Conservation (phyloP, 2,888 invertebrate genomes). For the Metalampra italica region DNA sequence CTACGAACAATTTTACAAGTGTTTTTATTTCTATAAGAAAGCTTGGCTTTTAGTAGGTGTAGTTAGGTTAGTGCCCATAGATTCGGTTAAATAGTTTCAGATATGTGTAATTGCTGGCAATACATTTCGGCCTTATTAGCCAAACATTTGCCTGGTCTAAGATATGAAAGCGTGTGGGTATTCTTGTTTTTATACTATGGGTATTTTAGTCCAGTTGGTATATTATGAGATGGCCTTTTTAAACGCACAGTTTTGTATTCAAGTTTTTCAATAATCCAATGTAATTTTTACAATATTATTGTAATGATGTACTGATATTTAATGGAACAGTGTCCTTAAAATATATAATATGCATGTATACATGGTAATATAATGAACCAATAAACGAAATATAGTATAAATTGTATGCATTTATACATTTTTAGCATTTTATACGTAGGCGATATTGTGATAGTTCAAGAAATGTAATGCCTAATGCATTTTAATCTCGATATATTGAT, state of each 20-base stretch:
- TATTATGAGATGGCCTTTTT: constrained; percentile 24
- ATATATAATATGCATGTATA: constrained; percentile 17
- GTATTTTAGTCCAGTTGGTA: constrained; percentile 24
- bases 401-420: constrained; percentile 40
- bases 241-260: constrained; percentile 19
- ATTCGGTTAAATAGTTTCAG: constrained; percentile 1
- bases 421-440: constrained; percentile 53
- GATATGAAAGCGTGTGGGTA: not conserved
- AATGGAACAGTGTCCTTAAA: constrained; percentile 28
- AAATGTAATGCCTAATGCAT: constrained; percentile 24
- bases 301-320: constrained; percentile 11
- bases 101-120: not conserved
- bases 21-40: constrained; percentile 47
- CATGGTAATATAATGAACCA: constrained; percentile 15
- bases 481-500: constrained; percentile 12
- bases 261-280: constrained; percentile 29
- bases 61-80: constrained; percentile 24
- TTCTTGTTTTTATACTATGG: not conserved
- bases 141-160: not conserved
- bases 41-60: constrained; percentile 50
- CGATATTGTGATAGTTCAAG: constrained; percentile 47
- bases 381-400: constrained; percentile 20
- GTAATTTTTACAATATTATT: constrained; percentile 30
- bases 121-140: too few relatives aligned
- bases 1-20: constrained; percentile 56